These are phyloP conservation scores for Pongo pygmaeus DNA, from an alignment of 2,113 vertebrate species.

Conservation along the genomic window DNA sequence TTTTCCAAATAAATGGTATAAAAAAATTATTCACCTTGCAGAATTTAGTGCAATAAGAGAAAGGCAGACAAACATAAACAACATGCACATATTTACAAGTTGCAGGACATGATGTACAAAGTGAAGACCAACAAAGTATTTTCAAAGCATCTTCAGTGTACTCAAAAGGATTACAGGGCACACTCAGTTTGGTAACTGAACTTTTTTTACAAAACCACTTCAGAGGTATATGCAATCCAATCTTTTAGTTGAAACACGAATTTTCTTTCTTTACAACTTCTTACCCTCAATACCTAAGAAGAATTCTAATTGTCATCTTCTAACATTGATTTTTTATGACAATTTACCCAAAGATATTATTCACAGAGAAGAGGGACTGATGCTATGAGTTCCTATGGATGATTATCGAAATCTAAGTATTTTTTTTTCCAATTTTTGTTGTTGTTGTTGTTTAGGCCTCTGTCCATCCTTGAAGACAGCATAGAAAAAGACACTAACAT, in stretches of 20 bases:
- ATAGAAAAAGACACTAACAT: not conserved
- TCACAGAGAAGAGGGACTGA: slow-evolving; percentile 34
- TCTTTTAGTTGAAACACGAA: slow-evolving; percentile 32
- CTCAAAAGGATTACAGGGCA: slow-evolving; percentile 26
- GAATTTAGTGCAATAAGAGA: slow-evolving; percentile 75
- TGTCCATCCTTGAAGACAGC: not conserved
- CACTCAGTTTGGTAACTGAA: not conserved
- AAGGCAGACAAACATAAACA: slow-evolving; percentile 38
- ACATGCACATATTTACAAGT: slow-evolving; percentile 79
- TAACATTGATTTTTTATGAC: slow-evolving; percentile 36
- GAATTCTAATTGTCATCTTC: slow-evolving; percentile 31
- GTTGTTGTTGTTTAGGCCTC: not conserved
- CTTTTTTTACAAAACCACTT: not conserved
- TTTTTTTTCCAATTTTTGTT: not conserved
- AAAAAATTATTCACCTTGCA: slow-evolving; percentile 21
- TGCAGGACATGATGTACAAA: slow-evolving; percentile 57
- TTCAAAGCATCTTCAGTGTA: slow-evolving; percentile 18
- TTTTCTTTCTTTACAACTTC: slow-evolving; percentile 38
- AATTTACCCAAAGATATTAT: not conserved
- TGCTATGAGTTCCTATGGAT: not conserved
- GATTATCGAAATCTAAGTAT: slow-evolving; percentile 27
- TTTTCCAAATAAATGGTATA: slow-evolving; percentile 17
- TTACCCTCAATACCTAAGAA: not conserved
- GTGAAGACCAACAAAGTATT: slow-evolving; percentile 60
- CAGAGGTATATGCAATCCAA: slow-evolving; percentile 48